Base-by-base conservation (phyloP, 2,113 vertebrate genomes). In the Colius striatus region DNA sequence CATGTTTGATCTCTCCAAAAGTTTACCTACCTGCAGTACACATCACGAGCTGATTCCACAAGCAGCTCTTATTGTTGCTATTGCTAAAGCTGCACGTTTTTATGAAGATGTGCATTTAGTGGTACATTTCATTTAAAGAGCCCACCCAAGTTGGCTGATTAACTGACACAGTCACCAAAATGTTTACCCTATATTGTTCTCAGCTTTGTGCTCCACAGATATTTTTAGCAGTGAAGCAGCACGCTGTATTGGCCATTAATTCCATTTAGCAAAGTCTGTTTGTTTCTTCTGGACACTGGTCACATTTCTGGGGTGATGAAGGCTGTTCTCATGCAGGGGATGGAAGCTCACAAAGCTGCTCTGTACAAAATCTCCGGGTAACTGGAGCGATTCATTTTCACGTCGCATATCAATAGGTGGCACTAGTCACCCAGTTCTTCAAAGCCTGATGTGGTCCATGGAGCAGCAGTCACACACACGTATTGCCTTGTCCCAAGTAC, bases 391-490 rank as follows among this genome's bases (percentile, higher is more conserved):
- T 10, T 84, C 15, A 4, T 34, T 84, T 82, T 75, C 74, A 9
- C 65, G 6, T 63, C 36, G 87, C 87, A 83, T 96, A 97, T 97
- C 98, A 95, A 97, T 98, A 98, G 98, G 81, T 97, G 97, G 97
- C 97, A 98, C 93, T 94, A 84, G 96, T 86, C 97, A 58, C 97
- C 86, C 95, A 85, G 96, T 4, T 96, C 96, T 98, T 90, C 10
- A 13, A 57, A 32, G 2, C 72, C 79, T 5, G 43, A 7, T 0
- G 1, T 2, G 54, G 38, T 45, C 50, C 77, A 48, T 2, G 74
- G 74, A 91, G 87, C 83, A 20, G 90, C 76, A 20, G 89, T 53
- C 65, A 1, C 47, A 0, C 34, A 4, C 75, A 2, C 54, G 32
- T 23, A 17, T 2, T 20, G 6, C 53, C 1, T 11, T 36, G 84